A percentile compares a stretch with the other conserved stretches of the same genome.
Conservation (phyloP, 2,797 vertebrate species). For the Ceyx erithaca region DNA sequence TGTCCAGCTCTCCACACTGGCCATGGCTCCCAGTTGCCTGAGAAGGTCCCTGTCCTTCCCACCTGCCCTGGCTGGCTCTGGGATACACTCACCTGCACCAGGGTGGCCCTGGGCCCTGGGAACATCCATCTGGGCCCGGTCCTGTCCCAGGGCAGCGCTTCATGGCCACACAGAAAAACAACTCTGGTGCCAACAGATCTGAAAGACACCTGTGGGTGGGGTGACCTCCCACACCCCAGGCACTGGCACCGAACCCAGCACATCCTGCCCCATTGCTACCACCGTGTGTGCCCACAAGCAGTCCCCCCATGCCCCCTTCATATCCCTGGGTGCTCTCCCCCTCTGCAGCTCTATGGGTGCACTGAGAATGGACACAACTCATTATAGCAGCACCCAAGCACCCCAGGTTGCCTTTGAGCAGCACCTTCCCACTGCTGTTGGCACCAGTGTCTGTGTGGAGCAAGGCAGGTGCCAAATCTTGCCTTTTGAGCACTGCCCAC, state of each 20-base stretch:
- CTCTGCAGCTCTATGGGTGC: not conserved
- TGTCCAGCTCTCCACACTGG: not conserved
- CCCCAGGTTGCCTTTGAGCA: not conserved
- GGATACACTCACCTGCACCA: not conserved
- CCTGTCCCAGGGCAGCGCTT: constrained; percentile 71
- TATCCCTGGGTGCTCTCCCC: not conserved
- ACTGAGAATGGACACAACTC: not conserved
- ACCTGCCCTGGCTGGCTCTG: not conserved
- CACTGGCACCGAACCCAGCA: no score
- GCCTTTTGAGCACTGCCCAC: rapidly evolving
- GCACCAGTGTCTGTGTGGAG: rapidly evolving
- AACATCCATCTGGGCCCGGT: constrained; percentile 73
- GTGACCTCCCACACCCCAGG: not conserved
- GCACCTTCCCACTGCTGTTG: not conserved
- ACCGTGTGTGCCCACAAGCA: not conserved
- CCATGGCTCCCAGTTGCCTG: not conserved
- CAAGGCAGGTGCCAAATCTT: not conserved
- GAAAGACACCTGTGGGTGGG: rapidly evolving
- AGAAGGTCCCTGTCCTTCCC: not conserved
- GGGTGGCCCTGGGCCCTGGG: not conserved
- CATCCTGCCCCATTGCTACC: not conserved
- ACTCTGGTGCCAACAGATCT: constrained; percentile 78
- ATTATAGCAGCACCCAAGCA: not conserved
- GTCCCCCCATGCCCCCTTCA: no score
- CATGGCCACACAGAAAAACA: constrained; percentile 75